Conservation (phyloP, 2,113 vertebrate species). For the Gymnorhina tibicen region DNA sequence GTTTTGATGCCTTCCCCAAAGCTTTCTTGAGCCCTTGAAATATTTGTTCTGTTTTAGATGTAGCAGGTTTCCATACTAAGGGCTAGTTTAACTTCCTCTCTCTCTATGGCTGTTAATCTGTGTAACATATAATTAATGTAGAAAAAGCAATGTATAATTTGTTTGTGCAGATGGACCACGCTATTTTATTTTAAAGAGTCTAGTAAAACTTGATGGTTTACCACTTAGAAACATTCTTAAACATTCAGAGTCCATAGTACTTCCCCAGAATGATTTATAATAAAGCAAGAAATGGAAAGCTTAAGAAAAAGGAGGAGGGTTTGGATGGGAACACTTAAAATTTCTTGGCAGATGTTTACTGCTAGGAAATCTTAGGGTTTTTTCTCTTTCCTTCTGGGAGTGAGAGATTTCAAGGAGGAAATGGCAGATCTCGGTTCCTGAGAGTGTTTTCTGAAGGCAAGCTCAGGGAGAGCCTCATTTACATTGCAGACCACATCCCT, state of each 20-base stretch:
- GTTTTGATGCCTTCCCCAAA: background rate
- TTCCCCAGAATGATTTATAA: conserved; percentile 12
- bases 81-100: background rate
- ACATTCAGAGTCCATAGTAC: background rate
- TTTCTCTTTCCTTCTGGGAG: background rate
- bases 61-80: background rate
- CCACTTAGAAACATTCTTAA: background rate
- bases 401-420: conserved; percentile 11
- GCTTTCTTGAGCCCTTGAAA: background rate
- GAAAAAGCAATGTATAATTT: background rate
- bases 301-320: background rate
- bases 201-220: background rate
- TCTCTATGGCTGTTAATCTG: background rate
- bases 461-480: background rate
- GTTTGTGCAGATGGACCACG: background rate
- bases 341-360: conserved; percentile 29
- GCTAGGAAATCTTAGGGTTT: background rate
- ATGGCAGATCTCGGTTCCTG: background rate
- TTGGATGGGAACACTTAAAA: background rate
- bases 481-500: background rate
- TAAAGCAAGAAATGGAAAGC: background rate
- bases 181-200: background rate
- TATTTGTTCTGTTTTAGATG: background rate
- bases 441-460: background rate
- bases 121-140: background rate